A percentile compares a stretch with the other conserved stretches of the same genome.
Evolutionary conservation across 2,797 vertebrate genomes (phyloP).

Genomic region (Rhinoraja longicauda): DNA sequence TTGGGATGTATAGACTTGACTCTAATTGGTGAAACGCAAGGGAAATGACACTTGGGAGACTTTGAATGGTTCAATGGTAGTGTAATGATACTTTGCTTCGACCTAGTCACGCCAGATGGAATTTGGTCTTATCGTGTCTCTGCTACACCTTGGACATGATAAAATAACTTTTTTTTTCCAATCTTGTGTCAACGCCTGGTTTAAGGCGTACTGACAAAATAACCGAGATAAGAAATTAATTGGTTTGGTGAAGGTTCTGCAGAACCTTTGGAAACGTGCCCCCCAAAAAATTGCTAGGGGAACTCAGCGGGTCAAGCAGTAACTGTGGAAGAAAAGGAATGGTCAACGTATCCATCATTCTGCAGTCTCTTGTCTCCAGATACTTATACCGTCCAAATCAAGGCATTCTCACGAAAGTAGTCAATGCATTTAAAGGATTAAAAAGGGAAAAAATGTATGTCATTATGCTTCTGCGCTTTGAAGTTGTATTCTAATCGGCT

Average conservation of each 20-base stretch:
- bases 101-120: neutral
- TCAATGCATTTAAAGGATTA: neutral
- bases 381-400: neutral
- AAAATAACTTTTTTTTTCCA: neutral
- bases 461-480: too few species aligned
- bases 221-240: neutral
- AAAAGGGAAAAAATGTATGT: neutral
- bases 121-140: neutral
- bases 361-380: too few species aligned
- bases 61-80: neutral
- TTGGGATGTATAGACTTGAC: neutral
- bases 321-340: too few species aligned
- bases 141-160: neutral
- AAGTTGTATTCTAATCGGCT: too few species aligned
- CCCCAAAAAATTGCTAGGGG: too few species aligned
- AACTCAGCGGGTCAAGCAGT: too few species aligned
- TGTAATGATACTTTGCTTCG: neutral
- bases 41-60: neutral
- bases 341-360: too few species aligned
- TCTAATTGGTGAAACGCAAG: constrained; percentile 2
- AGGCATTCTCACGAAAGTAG: neutral
- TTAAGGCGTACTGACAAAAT: neutral
- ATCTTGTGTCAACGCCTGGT: neutral
- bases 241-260: neutral
- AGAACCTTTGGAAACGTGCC: neutral